Conservation (phyloP, 1,140 invertebrate genomes). For the Drosophila pseudoobscura region DNA sequence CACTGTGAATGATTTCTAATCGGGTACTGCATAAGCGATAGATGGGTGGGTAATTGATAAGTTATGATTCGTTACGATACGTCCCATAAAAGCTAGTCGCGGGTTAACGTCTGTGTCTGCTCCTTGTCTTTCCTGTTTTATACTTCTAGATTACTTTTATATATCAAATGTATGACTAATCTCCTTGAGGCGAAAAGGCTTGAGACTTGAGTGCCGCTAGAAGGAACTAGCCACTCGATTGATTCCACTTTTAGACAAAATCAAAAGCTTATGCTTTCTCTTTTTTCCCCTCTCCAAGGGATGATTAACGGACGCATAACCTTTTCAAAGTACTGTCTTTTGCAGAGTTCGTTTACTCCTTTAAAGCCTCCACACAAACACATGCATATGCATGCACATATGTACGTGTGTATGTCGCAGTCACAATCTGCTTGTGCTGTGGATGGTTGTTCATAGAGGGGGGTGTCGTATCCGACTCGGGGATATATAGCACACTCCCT, state of each 20-base stretch:
- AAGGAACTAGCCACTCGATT: no score
- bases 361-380: no score
- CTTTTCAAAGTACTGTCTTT: neutral
- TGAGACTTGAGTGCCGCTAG: no score
- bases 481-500: neutral
- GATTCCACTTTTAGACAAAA: slow-evolving; percentile 2
- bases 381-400: neutral
- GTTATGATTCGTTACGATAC: no score
- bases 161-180: slow-evolving; percentile 19
- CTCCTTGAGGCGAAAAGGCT: no score
- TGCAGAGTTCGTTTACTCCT: neutral
- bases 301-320: neutral
- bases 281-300: neutral
- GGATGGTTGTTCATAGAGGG: neutral
- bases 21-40: no score
- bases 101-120: slow-evolving; percentile 16
- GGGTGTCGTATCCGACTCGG: neutral
- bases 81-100: no score
- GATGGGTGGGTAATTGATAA: neutral
- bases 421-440: neutral
- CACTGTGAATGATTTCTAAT: no score
- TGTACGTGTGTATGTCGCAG: no score
- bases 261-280: neutral
- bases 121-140: slow-evolving; percentile 9
- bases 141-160: neutral